A percentile compares a stretch with the other conserved stretches of the same genome.
These are phyloP conservation scores for Pecten maximus DNA, from an alignment of 2,888 invertebrate genomes.

Conservation along the genomic window DNA sequence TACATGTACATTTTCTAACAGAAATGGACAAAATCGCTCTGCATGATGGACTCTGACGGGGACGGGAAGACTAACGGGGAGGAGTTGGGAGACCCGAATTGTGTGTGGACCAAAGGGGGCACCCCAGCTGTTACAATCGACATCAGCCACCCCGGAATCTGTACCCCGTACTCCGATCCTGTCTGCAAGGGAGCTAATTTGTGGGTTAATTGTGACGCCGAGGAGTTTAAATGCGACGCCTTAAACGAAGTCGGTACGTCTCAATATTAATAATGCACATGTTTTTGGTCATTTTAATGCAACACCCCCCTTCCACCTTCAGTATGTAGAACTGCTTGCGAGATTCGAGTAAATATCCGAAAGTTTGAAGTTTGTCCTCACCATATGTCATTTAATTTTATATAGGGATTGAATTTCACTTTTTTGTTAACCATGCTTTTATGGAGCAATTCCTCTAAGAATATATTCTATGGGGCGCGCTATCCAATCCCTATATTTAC, in stretches of 20 bases:
- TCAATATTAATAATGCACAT: too few relatives aligned
- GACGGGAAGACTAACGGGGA: constrained; percentile 26
- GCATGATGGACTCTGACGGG: neutral
- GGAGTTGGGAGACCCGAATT: constrained; percentile 2
- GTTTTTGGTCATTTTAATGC: too few relatives aligned
- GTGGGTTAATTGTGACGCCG: constrained; percentile 53
- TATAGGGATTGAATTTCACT: too few relatives aligned
- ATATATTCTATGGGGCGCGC: too few relatives aligned
- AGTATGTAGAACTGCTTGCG: too few relatives aligned
- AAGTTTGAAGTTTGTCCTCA: too few relatives aligned
- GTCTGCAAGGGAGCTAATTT: constrained; percentile 45
- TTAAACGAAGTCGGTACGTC: constrained; percentile 49
- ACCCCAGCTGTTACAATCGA: neutral
- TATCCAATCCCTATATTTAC: too few relatives aligned
- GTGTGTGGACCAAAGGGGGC: neutral
- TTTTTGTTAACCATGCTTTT: too few relatives aligned
- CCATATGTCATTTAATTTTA: too few relatives aligned
- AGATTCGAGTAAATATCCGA: too few relatives aligned
- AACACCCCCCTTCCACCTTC: too few relatives aligned
- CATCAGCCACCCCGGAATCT: neutral
- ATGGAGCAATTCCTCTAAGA: too few relatives aligned
- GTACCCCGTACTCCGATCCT: constrained; percentile 53
- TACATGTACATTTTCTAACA: neutral
- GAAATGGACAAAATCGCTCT: neutral
- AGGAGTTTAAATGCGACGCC: constrained; percentile 50